Evolutionary conservation across 2,113 vertebrate species (phyloP), one percentile per base, ranked within the genome.

Genomic region (Pipra filicauda): DNA sequence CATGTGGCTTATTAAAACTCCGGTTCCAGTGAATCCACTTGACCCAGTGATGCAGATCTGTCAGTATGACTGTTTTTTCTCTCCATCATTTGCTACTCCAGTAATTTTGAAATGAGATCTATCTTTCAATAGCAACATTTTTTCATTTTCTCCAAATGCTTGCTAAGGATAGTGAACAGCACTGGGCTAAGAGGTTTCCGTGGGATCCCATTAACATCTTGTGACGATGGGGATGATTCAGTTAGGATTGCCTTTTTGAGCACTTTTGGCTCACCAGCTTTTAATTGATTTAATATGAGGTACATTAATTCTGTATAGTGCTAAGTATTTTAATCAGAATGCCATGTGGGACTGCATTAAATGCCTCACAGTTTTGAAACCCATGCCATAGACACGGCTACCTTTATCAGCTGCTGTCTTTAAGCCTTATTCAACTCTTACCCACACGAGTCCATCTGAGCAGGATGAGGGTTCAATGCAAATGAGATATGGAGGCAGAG

Each of bases 251-350:
- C 90, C 65, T 91, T 93, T 94, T 28, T 61, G 83, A 93, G 61
- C 1, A 1, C 65, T 89, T 52, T 82, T 92, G 89, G 86, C 84
- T 91, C 70, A 82, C 82, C 58, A 87, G 74, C 66, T 95, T 95
- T 95, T 95, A 91, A 87, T 85, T 6, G 15, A 89, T 92, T 94
- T 93, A 92, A 72, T 95, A 89, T 54, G 84, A 89, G 49, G 57
- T 94, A 75, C 84, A 78, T 94, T 96, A 49, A 75, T 96, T 93
- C 74, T 91, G 43, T 73, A 64, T 89, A 87, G 58, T 61, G 52
- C 80, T 92, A 92, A 93, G 95, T 95, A 89, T 95, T 97, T 96
- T 94, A 89, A 89, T 94, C 73, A 85, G 64, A 86, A 57, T 81
- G 73, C 61, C 8, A 1, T n/a, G 66, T 79, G 91, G 87, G 89